Evolutionary conservation across 2,888 invertebrate genomes (phyloP), one percentile per base, ranked within the genome.

Genomic region (Julus scandinavius): DNA sequence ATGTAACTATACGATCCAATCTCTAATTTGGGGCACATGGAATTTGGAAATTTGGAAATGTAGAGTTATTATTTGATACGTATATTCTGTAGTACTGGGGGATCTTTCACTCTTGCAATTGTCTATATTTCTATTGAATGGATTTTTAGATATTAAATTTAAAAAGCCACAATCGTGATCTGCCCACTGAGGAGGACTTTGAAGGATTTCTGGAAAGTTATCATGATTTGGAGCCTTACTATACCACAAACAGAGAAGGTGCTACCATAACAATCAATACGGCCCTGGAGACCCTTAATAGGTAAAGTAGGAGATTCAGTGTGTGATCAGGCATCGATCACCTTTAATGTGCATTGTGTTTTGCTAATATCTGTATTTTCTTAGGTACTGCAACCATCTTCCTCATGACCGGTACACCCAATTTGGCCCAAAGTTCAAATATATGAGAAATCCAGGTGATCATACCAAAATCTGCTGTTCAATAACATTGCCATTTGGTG

Each of bases 201-300:
- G 87, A 49, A n/a, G 50, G 6, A 45, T 54, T 20, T n/a, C 38
- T n/a, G 5, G 49, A 17, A n/a, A 6, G 20, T 11, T 54, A 29
- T n/a, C 5, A 49, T 15, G 29, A 9, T 17, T 13, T 87, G 20
- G 20, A n/a, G n/a, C 87, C 87, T 17, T 87, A 87, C n/a, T 87
- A 87, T 87, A 49, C 87, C 4, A 87, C 49, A 6, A 38, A 45
- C 11, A n/a, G 20, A 7, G 87, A 87, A n/a, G 87, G 87, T 54
- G 87, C 87, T 4, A 6, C 17, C n/a, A 6, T 87, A 6, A 50
- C 87, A 20, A 49, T 49, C 29, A 40, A 40, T n/a, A 38, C 38
- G 6, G 85, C 85, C 7, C 17, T 85, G 17, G 29, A 20, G 85
- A 40, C 41, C 29, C 40, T 85, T 7, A 29, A 85, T 13, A 40